These are phyloP conservation scores for Monopterus albus DNA, from an alignment of 2,113 vertebrate species.

Conservation along the genomic window DNA sequence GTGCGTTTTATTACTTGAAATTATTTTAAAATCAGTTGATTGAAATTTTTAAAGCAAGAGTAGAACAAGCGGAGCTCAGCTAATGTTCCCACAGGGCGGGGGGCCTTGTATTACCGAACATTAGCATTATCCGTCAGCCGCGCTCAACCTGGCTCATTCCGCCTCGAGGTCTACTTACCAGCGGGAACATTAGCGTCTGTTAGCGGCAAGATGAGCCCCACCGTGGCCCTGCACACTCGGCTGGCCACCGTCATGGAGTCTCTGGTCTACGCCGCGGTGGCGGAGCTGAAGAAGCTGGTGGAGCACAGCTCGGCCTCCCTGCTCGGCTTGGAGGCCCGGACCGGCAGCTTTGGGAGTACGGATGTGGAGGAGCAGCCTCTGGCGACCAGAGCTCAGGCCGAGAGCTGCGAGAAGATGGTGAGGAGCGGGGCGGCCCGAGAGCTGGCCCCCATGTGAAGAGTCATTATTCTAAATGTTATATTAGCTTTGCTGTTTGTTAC, in stretches of 20 bases:
- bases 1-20: background rate
- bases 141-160: too few species aligned
- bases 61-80: background rate
- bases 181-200: background rate
- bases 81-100: slow-evolving; percentile 1
- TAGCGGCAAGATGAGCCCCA: slow-evolving; percentile 63
- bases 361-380: background rate
- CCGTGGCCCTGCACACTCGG: slow-evolving; percentile 61
- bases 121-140: background rate
- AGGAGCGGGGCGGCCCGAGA: background rate
- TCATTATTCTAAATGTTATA: too few species aligned
- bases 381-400: background rate
- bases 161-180: too few species aligned
- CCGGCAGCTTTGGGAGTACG: background rate
- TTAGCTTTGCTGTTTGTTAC: too few species aligned
- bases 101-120: too few species aligned
- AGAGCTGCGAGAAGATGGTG: slow-evolving; percentile 66
- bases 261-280: slow-evolving; percentile 77
- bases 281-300: slow-evolving; percentile 73
- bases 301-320: slow-evolving; percentile 35
- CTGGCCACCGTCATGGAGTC: slow-evolving; percentile 79
- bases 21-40: too few species aligned
- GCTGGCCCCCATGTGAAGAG: fast-evolving
- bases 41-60: background rate
- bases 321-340: slow-evolving; percentile 8